Base-by-base conservation (phyloP, 2,113 vertebrate species). In the Struthidea cinerea region DNA sequence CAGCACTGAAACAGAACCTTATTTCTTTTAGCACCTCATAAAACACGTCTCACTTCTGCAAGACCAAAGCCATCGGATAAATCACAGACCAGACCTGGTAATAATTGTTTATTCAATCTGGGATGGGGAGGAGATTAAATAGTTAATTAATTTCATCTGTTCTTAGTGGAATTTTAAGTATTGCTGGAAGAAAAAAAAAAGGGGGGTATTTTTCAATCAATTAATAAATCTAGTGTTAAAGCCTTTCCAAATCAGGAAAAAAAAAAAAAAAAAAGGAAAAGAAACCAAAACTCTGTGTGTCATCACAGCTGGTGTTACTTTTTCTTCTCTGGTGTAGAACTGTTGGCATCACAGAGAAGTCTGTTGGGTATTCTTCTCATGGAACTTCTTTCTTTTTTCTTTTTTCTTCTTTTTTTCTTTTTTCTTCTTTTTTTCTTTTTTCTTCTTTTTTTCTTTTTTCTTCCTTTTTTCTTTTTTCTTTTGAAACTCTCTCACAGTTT, bases 21-120 rank as follows among this genome's bases (percentile, higher is more conserved):
- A 24, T 90, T 95, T 88, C 83, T 97, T 96, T 85, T 82, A 98
- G 97, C 78, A 76, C 86, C 93, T 67, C 91, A 91, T 85, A 97
- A 94, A 95, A 57, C 92, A 50, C 95, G 9, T 42, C 79, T 93
- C 65, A 95, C 94, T 71, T 96, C 97, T 65, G 76, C 88, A 75
- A 97, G 97, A 97, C 96, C 97, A 47, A 97, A 91, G 68, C 81
- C 89, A 49, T 81, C 13, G 33, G 96, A 95, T 74, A 97, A 85
- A 91, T n/a, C 92, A 71, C 89, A 93, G 70, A 77, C 59, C 56
- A 96, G 91, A 92, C 93, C 78, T 71, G 97, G 97, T 97, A 98
- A 98, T 77, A 57, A 73, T 44, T 35, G 20, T 65, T 95, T 78
- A 52, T 89, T 95, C 74, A 50, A 0, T 74, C 73, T 74, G 63